phyloP scores from a whole-genome alignment of 2,113 vertebrate species.

The Asarcornis scutulata region DNA sequence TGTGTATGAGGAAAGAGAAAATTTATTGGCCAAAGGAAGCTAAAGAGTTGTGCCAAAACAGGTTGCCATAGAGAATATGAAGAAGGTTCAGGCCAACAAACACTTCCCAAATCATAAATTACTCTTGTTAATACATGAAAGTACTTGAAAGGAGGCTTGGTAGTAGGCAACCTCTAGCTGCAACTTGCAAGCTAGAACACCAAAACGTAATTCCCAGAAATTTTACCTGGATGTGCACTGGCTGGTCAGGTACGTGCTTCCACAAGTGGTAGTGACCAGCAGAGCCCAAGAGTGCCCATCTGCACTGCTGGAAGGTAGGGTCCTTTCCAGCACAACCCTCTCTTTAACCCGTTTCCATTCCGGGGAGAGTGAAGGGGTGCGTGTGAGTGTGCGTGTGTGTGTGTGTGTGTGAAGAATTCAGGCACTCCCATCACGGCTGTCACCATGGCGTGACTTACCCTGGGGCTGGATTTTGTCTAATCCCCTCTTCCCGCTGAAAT shows the following conservation, averaged over 20 bases:
- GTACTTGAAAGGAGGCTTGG: constrained; percentile 6
- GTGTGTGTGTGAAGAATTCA: neutral
- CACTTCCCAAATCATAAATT: neutral
- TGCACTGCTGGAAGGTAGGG: neutral
- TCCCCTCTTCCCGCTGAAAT: neutral
- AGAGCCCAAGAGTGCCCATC: neutral
- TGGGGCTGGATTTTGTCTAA: neutral
- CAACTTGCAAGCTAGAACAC: neutral
- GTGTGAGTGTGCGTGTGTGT: neutral
- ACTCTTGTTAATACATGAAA: constrained; percentile 43
- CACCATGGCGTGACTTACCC: neutral
- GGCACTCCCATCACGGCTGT: neutral
- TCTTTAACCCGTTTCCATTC: neutral
- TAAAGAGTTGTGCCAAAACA: constrained; percentile 9
- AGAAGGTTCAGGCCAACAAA: constrained; percentile 45
- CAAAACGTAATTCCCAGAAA: neutral
- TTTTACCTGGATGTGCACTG: neutral
- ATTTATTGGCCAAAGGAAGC: neutral
- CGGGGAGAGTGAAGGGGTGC: neutral
- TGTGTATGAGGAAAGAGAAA: constrained; percentile 14
- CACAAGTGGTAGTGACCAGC: neutral
- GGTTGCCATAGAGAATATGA: constrained; percentile 25
- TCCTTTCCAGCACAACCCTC: neutral
- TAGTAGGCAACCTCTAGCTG: neutral
- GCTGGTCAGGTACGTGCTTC: neutral